phyloP scores from a whole-genome alignment of 1,140 invertebrate species.

The Batillaria attramentaria region DNA sequence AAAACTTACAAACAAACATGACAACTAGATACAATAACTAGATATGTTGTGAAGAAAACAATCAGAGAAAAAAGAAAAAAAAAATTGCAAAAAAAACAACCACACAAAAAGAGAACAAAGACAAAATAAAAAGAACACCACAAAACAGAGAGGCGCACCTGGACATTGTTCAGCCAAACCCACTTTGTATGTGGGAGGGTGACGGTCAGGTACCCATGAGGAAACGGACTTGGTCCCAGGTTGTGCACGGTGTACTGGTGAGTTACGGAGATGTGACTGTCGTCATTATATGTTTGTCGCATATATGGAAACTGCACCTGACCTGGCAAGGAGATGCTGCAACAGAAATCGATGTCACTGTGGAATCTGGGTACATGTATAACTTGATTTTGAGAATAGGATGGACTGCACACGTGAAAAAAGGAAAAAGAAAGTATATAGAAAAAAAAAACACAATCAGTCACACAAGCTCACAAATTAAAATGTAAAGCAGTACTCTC shows the following conservation, averaged over 20 bases:
- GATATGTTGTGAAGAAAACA: background rate
- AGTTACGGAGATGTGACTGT: constrained; percentile 8
- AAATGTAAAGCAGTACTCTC: no score
- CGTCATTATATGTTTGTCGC: background rate
- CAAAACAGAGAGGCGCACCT: constrained; percentile 17
- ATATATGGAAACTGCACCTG: constrained; percentile 24
- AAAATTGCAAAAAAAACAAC: background rate
- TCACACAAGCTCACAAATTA: no score
- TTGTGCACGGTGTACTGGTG: constrained; percentile 43
- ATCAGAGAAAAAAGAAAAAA: background rate
- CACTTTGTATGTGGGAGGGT: constrained; percentile 30
- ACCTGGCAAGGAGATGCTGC: constrained; percentile 30
- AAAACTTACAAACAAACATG: background rate
- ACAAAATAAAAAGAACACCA: background rate
- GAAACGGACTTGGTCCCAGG: constrained; percentile 44
- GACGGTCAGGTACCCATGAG: constrained; percentile 38
- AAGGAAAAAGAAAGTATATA: no score
- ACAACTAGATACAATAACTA: background rate
- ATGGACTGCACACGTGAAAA: no score
- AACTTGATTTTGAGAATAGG: no score
- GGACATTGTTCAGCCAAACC: constrained; percentile 29
- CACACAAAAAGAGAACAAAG: background rate
- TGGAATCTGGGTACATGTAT: no score
- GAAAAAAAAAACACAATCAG: no score
- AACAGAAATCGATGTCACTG: constrained; percentile 11